phyloP scores from a whole-genome alignment of 1,140 invertebrate species.

The Galleria mellonella region DNA sequence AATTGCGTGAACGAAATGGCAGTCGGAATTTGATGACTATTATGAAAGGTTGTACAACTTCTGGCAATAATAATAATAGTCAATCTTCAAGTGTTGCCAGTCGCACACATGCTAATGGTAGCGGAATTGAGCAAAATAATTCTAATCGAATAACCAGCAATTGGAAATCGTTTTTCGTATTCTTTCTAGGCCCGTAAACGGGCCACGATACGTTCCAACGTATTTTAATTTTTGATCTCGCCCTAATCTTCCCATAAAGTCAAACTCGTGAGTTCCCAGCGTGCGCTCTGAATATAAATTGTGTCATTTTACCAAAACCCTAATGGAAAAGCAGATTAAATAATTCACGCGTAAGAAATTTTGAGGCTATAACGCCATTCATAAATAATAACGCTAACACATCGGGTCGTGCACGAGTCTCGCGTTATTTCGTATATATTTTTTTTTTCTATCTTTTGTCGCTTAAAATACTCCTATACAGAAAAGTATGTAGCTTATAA shows the following conservation, averaged over 20 bases:
- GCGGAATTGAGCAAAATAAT: no score
- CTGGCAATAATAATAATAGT: no score
- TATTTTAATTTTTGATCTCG: constrained; percentile 49
- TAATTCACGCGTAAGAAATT: constrained; percentile 66
- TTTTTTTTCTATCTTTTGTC: constrained; percentile 21
- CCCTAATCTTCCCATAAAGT: constrained; percentile 56
- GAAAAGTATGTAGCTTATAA: constrained; percentile 14
- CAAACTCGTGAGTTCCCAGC: constrained; percentile 36
- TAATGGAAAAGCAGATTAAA: constrained; percentile 70
- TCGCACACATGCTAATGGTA: no score
- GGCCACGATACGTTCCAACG: constrained; percentile 6
- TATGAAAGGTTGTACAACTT: no score
- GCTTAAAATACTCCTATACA: constrained; percentile 29
- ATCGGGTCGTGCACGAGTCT: constrained; percentile 17
- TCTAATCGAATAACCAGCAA: no score
- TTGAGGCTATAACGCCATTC: constrained; percentile 59
- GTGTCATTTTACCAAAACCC: constrained; percentile 60
- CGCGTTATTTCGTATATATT: constrained; percentile 15
- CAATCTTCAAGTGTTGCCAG: no score
- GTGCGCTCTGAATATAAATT: constrained; percentile 61
- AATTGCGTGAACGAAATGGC: no score
- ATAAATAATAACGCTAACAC: constrained; percentile 58
- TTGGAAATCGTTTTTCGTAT: no score
- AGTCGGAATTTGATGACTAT: no score
- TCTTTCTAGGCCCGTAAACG: neutral